Evolutionary conservation across 2,797 vertebrate genomes (phyloP), one percentile per base, ranked within the genome.

Genomic region (Falco rusticolus): DNA sequence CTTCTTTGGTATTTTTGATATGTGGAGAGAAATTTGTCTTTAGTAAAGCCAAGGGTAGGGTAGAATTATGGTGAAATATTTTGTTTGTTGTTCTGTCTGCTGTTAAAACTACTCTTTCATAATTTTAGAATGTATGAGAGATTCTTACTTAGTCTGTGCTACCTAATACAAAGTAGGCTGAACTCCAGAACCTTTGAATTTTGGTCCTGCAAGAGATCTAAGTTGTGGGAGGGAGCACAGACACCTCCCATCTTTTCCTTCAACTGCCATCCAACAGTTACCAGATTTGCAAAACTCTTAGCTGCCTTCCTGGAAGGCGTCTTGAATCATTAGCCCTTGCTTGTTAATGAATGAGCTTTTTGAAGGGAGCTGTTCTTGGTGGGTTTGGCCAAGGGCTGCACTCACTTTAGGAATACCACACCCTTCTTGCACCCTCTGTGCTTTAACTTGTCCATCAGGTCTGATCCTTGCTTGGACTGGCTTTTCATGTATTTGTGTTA

Each of bases 291-390:
- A 89, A 71, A 95, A 33, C 29, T 84, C 74, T 75, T 75, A 47
- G 26, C 47, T 72, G 54, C 63, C 47, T 57, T 92, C n/a, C 22
- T 72, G 22, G 66, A 84, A 71, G 80, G 65, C 29, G 20, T 16
- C 6, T 14, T 14, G 43, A 76, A 39, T 79, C 24, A 15, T 85
- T 84, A 84, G 21, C 21, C 56, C 25, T 59, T 60, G 71, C 43
- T 87, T 69, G 68, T 63, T 89, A 85, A 84, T 82, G 64, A 92
- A 89, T 77, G 60, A 87, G 31, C 25, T 66, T 82, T 93, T 72
- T 39, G 48, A 87, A 83, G 41, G 43, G 81, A 89, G 26, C 53
- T 93, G 26, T 28, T 86, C n/a, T 71, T 81, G 45, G 57, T 57
- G 61, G 33, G 34, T 79, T 89, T 85, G 78, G 66, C 64, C 71